Evolutionary conservation across 2,888 invertebrate species (phyloP).

Genomic region (Dugesia japonica): DNA sequence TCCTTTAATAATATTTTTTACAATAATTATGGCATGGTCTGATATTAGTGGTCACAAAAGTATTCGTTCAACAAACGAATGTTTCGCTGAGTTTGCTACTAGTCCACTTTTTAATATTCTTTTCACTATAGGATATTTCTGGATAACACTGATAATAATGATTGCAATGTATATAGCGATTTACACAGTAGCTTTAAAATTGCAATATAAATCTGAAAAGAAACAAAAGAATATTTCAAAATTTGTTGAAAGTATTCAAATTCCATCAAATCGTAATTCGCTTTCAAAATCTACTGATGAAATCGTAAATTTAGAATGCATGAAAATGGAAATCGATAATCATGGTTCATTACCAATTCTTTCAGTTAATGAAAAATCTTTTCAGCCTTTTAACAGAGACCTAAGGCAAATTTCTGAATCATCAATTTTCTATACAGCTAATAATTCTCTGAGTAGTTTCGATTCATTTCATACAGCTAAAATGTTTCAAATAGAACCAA

Average conservation of each 20-base stretch:
- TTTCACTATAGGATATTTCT: slow-evolving; percentile 84
- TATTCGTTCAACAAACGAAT: slow-evolving; percentile 51
- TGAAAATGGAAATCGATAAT: neutral
- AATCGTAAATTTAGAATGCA: neutral
- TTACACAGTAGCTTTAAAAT: slow-evolving; percentile 65
- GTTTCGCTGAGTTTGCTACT: slow-evolving; percentile 87
- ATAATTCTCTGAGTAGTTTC: neutral
- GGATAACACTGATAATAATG: slow-evolving; percentile 84
- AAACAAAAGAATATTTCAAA: neutral
- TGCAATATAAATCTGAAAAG: neutral
- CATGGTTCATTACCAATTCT: neutral
- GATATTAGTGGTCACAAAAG: slow-evolving; percentile 72
- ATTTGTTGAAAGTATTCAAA: neutral
- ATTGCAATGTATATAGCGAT: slow-evolving; percentile 88
- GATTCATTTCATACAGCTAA: neutral
- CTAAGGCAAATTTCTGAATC: neutral
- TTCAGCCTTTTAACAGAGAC: neutral
- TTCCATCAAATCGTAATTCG: neutral
- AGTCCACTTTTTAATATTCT: slow-evolving; percentile 92
- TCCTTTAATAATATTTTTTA: slow-evolving; percentile 83
- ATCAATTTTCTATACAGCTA: neutral
- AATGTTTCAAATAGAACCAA: neutral
- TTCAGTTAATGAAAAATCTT: too few relatives aligned
- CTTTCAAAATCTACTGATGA: neutral
- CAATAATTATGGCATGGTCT: slow-evolving; percentile 95